Evolutionary conservation across 2,888 invertebrate species (phyloP).

Genomic region (Liopterus haemorrhoidalis): DNA sequence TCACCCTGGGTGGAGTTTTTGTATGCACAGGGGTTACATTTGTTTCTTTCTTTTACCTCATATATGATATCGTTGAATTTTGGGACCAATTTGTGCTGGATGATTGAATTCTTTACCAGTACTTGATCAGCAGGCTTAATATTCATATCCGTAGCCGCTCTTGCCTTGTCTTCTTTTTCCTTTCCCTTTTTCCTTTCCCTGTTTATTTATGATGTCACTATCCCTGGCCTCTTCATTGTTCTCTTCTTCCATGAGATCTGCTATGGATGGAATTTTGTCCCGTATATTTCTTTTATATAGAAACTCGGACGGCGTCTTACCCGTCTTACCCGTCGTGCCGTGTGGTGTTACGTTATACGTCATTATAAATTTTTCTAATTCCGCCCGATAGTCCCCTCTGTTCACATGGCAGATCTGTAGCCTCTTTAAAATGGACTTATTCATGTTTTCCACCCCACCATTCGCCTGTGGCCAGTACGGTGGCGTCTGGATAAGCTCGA

Average conservation of each 20-base stretch:
- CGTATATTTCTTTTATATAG: slow-evolving; percentile 29
- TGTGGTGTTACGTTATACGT: slow-evolving; percentile 34
- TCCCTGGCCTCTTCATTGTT: slow-evolving; percentile 28
- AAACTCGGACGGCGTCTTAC: slow-evolving; percentile 33
- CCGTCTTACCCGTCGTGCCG: slow-evolving; percentile 34
- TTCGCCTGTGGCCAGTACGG: slow-evolving; percentile 32
- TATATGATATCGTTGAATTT: slow-evolving; percentile 14
- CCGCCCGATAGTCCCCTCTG: slow-evolving; percentile 22
- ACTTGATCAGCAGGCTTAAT: slow-evolving; percentile 16
- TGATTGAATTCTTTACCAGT: slow-evolving; percentile 9
- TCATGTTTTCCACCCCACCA: slow-evolving; percentile 36
- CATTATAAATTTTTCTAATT: slow-evolving; percentile 26
- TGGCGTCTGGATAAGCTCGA: no score
- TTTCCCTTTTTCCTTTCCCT: slow-evolving; percentile 33
- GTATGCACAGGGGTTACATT: no score
- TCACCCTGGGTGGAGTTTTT: no score
- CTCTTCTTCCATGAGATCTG: slow-evolving; percentile 15
- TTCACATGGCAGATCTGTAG: slow-evolving; percentile 27
- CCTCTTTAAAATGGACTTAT: slow-evolving; percentile 32
- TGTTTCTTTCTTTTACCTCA: slow-evolving; percentile 17
- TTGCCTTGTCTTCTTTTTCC: slow-evolving; percentile 28
- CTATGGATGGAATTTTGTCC: slow-evolving; percentile 30
- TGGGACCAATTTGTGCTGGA: slow-evolving; percentile 1
- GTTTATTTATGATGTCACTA: slow-evolving; percentile 29
- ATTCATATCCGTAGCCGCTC: slow-evolving; percentile 23